These are phyloP conservation scores for Phrynocephalus guinanensis DNA, from an alignment of 2,797 vertebrate species.

Conservation along the genomic window DNA sequence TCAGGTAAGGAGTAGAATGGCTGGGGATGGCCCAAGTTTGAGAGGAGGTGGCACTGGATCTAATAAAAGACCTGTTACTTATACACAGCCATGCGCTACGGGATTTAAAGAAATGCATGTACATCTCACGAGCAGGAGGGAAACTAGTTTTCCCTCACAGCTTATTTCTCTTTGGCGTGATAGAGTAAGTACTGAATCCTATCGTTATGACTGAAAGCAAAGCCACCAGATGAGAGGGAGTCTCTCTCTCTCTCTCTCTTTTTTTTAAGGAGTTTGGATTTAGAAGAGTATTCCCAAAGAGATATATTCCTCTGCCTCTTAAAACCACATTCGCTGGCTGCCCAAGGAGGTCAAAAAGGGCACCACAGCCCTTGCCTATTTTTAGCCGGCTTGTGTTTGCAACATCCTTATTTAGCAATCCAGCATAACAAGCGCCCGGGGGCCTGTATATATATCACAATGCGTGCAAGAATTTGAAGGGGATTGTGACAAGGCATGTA, in stretches of 20 bases:
- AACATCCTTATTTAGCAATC: conserved; percentile 81
- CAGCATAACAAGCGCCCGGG: conserved; percentile 9
- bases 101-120: neutral
- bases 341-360: conserved; percentile 39
- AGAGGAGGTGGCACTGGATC: no score
- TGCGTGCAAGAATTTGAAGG: conserved; percentile 42
- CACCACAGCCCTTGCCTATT: conserved; percentile 72
- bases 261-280: neutral
- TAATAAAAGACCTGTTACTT: no score
- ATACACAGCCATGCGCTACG: neutral
- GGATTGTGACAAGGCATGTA: conserved; percentile 41
- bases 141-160: neutral
- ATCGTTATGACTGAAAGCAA: neutral
- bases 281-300: neutral
- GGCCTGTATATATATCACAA: conserved; percentile 12
- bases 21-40: no score
- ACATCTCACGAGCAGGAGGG: neutral
- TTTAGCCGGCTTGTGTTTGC: conserved; percentile 71
- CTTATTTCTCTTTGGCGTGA: neutral
- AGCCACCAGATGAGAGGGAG: neutral
- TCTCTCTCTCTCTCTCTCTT: neutral
- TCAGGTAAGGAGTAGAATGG: no score
- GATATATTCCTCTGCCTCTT: neutral
- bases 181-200: neutral
- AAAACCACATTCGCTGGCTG: neutral